Conservation (phyloP, 2,797 vertebrate genomes). For the Gymnocypris eckloni region DNA sequence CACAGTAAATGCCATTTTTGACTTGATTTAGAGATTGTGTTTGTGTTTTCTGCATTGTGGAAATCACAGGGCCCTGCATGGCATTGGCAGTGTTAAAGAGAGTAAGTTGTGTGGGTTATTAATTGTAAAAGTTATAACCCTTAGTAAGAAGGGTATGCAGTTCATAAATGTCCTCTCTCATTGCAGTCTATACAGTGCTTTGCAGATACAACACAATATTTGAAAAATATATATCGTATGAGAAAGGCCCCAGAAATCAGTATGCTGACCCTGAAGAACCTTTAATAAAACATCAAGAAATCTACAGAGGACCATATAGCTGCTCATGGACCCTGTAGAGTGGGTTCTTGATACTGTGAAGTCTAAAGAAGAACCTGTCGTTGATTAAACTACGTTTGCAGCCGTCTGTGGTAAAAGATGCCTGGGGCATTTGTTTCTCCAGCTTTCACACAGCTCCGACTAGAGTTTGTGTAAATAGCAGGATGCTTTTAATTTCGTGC, state of each 20-base stretch:
- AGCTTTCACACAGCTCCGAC: constrained; percentile 17
- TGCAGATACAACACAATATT: neutral
- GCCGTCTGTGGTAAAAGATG: constrained; percentile 6
- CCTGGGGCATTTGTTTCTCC: constrained; percentile 28
- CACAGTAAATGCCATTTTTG: neutral
- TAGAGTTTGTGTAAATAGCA: constrained; percentile 12
- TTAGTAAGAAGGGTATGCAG: neutral
- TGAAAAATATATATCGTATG: neutral
- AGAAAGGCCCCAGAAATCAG: neutral
- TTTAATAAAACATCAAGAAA: neutral
- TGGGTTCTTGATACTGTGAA: neutral
- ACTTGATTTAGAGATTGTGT: neutral
- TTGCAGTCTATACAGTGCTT: neutral
- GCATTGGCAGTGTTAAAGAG: too few species aligned
- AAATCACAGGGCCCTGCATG: too few species aligned
- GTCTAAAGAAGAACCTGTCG: constrained; percentile 5
- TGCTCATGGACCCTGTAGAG: neutral
- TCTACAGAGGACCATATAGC: too few species aligned
- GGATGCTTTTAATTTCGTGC: constrained; percentile 2
- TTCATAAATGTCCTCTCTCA: neutral
- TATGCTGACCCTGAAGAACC: neutral
- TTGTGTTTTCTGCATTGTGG: too few species aligned
- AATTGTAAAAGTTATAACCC: neutral
- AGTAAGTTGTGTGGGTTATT: neutral
- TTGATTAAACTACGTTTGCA: constrained; percentile 24